A percentile compares a stretch with the other conserved stretches of the same genome.
Evolutionary conservation across 2,113 vertebrate genomes (phyloP).

Genomic region (Todiramphus chloris): DNA sequence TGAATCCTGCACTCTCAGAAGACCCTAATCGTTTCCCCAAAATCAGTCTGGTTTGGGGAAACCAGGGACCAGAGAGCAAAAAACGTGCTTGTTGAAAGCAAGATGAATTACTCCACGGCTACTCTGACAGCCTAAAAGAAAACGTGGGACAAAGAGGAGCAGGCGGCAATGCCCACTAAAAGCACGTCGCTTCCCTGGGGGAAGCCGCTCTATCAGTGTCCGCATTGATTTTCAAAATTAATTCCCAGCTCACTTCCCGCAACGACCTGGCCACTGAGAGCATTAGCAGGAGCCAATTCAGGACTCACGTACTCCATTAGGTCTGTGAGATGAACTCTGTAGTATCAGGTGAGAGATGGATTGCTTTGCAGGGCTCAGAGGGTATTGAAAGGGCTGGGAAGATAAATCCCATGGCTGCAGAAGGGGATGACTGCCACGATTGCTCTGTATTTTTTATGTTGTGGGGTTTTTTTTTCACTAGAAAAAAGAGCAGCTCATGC

Average conservation of each 20-base stretch:
- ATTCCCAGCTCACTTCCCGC: slow-evolving; percentile 48
- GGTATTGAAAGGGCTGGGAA: background rate
- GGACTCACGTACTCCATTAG: slow-evolving; percentile 57
- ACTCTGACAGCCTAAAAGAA: background rate
- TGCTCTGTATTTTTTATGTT: background rate
- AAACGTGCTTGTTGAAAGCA: background rate
- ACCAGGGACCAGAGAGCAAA: accelerated
- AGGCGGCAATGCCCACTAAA: slow-evolving; percentile 67
- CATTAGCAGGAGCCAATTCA: slow-evolving; percentile 52
- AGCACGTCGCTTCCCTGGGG: slow-evolving; percentile 69
- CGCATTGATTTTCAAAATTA: slow-evolving; percentile 80
- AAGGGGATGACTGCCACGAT: background rate
- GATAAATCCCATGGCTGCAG: background rate
- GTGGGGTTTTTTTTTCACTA: background rate
- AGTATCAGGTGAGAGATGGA: slow-evolving; percentile 43
- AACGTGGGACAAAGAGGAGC: background rate
- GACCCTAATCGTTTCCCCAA: background rate
- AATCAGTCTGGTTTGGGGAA: background rate
- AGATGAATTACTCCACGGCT: background rate
- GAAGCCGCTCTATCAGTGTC: slow-evolving; percentile 64
- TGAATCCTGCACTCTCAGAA: background rate
- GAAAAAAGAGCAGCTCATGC: background rate
- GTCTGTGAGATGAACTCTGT: slow-evolving; percentile 53
- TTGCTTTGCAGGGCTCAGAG: background rate
- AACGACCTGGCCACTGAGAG: slow-evolving; percentile 47